Evolutionary conservation across 2,888 invertebrate species (phyloP), one percentile per base, ranked within the genome.

Genomic region (Polietes domitor): DNA sequence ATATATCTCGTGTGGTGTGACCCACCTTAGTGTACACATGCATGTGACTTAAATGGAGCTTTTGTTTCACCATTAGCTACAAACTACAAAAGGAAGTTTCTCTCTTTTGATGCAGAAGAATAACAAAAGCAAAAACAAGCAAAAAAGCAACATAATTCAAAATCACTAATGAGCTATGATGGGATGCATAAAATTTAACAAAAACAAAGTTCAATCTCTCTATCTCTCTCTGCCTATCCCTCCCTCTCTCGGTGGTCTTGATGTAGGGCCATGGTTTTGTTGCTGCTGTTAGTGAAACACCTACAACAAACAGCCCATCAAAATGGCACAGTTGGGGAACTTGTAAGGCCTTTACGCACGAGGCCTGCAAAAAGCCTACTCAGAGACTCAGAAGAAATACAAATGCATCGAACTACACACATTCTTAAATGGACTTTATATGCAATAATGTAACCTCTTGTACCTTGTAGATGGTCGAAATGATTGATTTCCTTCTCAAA

Each of bases 141-240:
- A 24, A 4, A 55, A 21, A 19, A 55, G 86, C 87, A 88, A 89
- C 87, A 88, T 89, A 87, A 89, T 89, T 88, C 88, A 89, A 90
- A 90, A 89, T 90, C 89, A 89, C 90, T 90, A 90, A 90, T 90
- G 90, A 90, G 90, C 89, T 87, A 87, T 86, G 82, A 78, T 80
- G 78, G 68, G 37, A 3, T 21, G 83, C 72, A 63, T 80, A 75
- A 77, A 82, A 21, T 12, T 24, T 24, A n/a, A 76, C 17, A 19
- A 84, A 73, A 68, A 68, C 58, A 58, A 72, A 72, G 80, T 80
- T 77, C 72, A 77, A 61, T 70, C 26, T 76, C 73, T 71, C 17
- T 32, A n/a, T 72, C 43, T 7, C 68, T 26, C 26, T 58, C 58
- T 12, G 12, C 7, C 26, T 26, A 15, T 58, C 55, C 24, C 26